These are phyloP conservation scores for Noctuana brunneofusca DNA, from an alignment of 2,888 invertebrate species.

Conservation along the genomic window DNA sequence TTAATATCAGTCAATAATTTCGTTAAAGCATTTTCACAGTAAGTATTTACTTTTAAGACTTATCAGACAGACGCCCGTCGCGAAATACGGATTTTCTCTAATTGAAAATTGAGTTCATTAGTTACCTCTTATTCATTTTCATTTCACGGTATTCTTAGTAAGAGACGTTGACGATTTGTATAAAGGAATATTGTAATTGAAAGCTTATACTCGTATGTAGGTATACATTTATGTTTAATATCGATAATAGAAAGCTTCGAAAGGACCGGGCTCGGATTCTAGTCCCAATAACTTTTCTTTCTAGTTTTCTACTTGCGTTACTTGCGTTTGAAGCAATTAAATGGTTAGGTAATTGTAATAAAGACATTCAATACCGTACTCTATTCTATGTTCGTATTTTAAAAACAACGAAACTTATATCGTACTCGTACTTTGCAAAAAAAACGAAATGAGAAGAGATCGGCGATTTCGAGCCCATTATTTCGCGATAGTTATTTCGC, in stretches of 20 bases:
- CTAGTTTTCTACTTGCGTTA: too few relatives aligned
- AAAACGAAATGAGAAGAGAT: too few relatives aligned
- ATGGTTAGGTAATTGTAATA: too few relatives aligned
- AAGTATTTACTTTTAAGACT: neutral
- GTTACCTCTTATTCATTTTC: slow-evolving; percentile 37
- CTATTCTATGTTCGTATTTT: neutral
- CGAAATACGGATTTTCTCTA: slow-evolving; percentile 51
- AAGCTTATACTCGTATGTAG: too few relatives aligned
- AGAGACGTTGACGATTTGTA: neutral
- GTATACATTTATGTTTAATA: neutral
- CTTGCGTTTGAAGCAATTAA: too few relatives aligned
- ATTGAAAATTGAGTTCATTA: slow-evolving; percentile 58
- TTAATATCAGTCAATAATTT: neutral
- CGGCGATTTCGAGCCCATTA: too few relatives aligned
- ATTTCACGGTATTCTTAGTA: slow-evolving; percentile 18
- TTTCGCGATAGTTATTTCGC: too few relatives aligned
- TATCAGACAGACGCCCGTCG: neutral
- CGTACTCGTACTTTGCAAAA: too few relatives aligned
- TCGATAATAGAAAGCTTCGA: neutral
- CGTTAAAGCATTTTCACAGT: neutral
- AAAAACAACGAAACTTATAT: too few relatives aligned
- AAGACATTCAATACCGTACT: too few relatives aligned
- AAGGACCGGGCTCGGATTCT: too few relatives aligned
- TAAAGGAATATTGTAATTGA: neutral
- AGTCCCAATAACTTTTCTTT: too few relatives aligned